These are phyloP conservation scores for Melanocharis versteri DNA, from an alignment of 2,113 vertebrate genomes.

Conservation along the genomic window DNA sequence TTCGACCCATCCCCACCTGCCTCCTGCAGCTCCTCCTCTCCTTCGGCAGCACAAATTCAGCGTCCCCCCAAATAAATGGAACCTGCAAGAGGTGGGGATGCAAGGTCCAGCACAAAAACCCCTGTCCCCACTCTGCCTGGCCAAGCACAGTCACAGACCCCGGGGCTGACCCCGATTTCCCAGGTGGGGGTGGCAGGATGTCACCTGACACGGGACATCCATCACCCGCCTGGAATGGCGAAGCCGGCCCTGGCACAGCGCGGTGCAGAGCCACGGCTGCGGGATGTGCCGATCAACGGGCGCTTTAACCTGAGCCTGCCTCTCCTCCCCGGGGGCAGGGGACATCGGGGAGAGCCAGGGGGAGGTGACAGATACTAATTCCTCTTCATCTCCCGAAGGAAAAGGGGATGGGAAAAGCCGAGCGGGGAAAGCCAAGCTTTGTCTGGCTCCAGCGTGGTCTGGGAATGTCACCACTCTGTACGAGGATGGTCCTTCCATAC, in stretches of 20 bases:
- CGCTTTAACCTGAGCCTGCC: not conserved
- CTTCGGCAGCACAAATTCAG: not conserved
- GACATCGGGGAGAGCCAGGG: fast-evolving
- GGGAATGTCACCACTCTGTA: not conserved
- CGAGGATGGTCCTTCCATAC: fast-evolving
- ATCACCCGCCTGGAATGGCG: fast-evolving
- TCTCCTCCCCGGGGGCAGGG: fast-evolving
- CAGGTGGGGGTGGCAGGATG: fast-evolving
- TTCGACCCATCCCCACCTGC: fast-evolving
- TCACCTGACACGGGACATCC: not conserved
- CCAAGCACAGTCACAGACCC: fast-evolving
- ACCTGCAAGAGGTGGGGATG: too few relatives aligned
- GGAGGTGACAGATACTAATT: not conserved
- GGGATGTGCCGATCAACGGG: not conserved
- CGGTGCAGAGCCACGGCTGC: not conserved
- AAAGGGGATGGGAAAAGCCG: not conserved
- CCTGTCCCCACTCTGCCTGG: fast-evolving
- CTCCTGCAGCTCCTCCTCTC: not conserved
- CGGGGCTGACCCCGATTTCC: not conserved
- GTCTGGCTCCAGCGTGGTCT: not conserved
- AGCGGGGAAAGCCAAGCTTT: not conserved
- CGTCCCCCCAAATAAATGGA: fast-evolving
- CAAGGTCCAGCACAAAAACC: not conserved
- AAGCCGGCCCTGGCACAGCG: not conserved
- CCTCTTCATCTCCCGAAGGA: not conserved